Evolutionary conservation across 2,888 invertebrate genomes (phyloP), one percentile per base, ranked within the genome.

Genomic region (Tribolium freemani): DNA sequence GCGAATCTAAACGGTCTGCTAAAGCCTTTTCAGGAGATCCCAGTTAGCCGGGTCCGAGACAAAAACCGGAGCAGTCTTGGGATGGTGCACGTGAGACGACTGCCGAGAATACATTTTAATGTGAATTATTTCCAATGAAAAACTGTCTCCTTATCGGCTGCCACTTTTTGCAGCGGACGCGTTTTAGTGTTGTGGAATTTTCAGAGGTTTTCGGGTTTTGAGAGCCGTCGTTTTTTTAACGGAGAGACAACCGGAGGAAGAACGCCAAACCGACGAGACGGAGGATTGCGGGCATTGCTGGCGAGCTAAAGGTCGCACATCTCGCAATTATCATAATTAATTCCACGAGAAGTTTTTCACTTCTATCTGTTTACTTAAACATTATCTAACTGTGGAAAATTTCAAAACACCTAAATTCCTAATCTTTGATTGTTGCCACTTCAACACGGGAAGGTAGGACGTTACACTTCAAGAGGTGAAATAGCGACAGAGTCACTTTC

Each of bases 1-100:
- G 86, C 85, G 86, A 86, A 86, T 86, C 84, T 83, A 86, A 86
- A 86, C 86, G 82, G 84, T 83, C 86, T 86, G 82, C 85, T 86
- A 85, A 84, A 82, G 81, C 86, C 86, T 84, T 86, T 86, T 86
- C 83, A 83, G 85, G 85, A 83, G 83, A 83, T 77, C 83, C 81
- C 81, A 83, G 80, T 83, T 83, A 79, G 83, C 83, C 82, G 80
- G 80, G 60, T 53, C 51, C 13, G 38, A 44, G 45, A 60, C 54
- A 61, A 84, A 84, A 84, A 84, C 82, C 81, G 75, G 80, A 78
- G 78, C 83, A 81, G 81, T 81, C 83, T 83, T 81, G 82, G 70
- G 81, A 83, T 79, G 80, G 77, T 78, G 83, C 78, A 84, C 84
- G 84, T 84, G 84, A 84, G 77, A 69, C 77, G 84, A 83, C 82